These are phyloP conservation scores for Perodicticus potto DNA, from an alignment of 2,797 vertebrate genomes.

Conservation along the genomic window DNA sequence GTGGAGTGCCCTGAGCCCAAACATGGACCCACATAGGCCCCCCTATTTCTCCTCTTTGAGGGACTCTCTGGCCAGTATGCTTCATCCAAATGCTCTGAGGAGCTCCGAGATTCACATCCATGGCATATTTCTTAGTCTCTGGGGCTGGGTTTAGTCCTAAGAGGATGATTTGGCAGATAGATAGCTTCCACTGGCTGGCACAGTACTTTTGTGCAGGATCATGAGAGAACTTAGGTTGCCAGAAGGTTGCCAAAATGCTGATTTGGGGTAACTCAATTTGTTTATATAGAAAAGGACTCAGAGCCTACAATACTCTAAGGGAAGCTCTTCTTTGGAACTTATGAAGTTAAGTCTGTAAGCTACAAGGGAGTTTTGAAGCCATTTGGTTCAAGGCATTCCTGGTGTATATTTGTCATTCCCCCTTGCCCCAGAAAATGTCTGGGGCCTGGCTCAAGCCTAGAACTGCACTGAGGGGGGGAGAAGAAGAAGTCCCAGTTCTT, in stretches of 20 bases:
- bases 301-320: neutral
- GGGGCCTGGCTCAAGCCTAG: neutral
- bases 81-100: neutral
- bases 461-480: neutral
- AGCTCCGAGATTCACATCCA: neutral
- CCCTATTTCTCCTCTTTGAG: slow-evolving; percentile 7
- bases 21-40: neutral
- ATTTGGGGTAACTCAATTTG: neutral
- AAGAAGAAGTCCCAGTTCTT: neutral
- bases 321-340: neutral
- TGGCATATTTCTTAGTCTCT: neutral
- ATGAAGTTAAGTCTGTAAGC: slow-evolving; percentile 31
- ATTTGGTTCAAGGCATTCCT: slow-evolving; percentile 48
- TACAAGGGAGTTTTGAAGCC: slow-evolving; percentile 55
- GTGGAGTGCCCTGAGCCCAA: neutral
- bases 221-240: slow-evolving; percentile 14
- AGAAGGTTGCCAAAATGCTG: slow-evolving; percentile 24
- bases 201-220: neutral
- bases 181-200: neutral
- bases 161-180: neutral
- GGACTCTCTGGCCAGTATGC: neutral
- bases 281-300: neutral
- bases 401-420: neutral
- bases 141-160: neutral
- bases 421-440: neutral